These are phyloP conservation scores for Portevinia maculata DNA, from an alignment of 2,888 invertebrate genomes.

Conservation along the genomic window DNA sequence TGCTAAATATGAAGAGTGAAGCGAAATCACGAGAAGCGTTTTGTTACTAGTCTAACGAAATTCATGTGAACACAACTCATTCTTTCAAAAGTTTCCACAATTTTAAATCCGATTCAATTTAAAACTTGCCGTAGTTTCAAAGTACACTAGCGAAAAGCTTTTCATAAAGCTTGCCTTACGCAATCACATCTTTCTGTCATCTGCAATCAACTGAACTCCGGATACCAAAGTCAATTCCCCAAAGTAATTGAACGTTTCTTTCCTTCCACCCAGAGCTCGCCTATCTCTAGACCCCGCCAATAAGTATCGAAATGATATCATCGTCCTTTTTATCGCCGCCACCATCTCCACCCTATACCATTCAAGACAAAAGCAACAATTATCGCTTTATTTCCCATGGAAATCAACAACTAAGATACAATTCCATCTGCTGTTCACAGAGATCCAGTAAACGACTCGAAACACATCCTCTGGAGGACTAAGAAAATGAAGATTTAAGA, in stretches of 20 bases:
- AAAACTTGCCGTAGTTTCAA: too few relatives aligned
- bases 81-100: too few relatives aligned
- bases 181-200: slow-evolving; percentile 24
- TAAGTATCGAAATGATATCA: slow-evolving; percentile 48
- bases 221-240: slow-evolving; percentile 63
- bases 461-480: slow-evolving; percentile 47
- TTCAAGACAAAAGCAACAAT: slow-evolving; percentile 68
- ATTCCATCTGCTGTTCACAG: slow-evolving; percentile 28
- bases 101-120: too few relatives aligned
- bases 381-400: slow-evolving; percentile 63
- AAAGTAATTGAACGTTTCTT: slow-evolving; percentile 55
- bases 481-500: slow-evolving; percentile 63
- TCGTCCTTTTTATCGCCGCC: slow-evolving; percentile 27
- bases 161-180: too few relatives aligned
- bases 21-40: too few relatives aligned
- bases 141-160: too few relatives aligned
- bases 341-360: slow-evolving; percentile 18
- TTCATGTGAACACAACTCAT: too few relatives aligned
- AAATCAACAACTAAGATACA: slow-evolving; percentile 50
- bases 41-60: too few relatives aligned
- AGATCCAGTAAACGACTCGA: slow-evolving; percentile 50
- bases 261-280: not conserved
- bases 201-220: slow-evolving; percentile 59
- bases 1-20: too few relatives aligned
- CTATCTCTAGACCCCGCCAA: not conserved